Base-by-base conservation (phyloP, 2,797 vertebrate species). In the Neolamprologus multifasciatus region DNA sequence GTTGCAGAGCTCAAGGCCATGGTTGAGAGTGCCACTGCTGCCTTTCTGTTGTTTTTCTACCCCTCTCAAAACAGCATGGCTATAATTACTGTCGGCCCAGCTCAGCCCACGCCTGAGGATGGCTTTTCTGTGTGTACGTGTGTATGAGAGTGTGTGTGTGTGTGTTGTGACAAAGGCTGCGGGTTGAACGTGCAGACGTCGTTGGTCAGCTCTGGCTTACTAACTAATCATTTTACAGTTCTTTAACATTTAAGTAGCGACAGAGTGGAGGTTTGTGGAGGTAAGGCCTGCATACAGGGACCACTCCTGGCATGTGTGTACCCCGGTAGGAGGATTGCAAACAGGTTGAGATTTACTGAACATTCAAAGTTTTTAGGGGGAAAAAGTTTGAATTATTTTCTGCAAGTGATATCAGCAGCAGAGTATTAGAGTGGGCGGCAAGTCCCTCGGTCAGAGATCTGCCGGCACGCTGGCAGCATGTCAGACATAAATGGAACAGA, bases 71-170 rank as follows among this genome's bases (percentile, higher is more conserved):
- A 95, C 91, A 94, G 93, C 93, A 91, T 80, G 91, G 92, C 93
- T 96, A 91, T 96, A 96, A 96, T 96, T 96, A 96, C 93, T 93
- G 95, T 93, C 86, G 92, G 92, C 91, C 92, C 67, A 77, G 80
- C 91, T 89, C 93, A 91, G 89, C 95, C 95, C 94, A 94, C 89
- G 92, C 93, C 93, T 92, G 85, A 85, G 88, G 88, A 94, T 78
- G 88, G 85, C 81, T 89, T 89, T 88, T 71, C 67, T 85, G 86
- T 67, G 80, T 88, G 74, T 86, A 36, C 80, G 83, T 88, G 78
- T 82, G 52, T 81, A 29, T 71, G 81, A 71, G 71, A 83, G 81
- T 57, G 76, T 86, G 69, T 84, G 69, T 84, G 69, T 84, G 93
- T 93, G 88, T 90, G 90, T 92, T 91, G 82, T 84, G 82, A 91